Evolutionary conservation across 2,797 vertebrate genomes (phyloP).

Genomic region (Pteronotus mesoamericanus): DNA sequence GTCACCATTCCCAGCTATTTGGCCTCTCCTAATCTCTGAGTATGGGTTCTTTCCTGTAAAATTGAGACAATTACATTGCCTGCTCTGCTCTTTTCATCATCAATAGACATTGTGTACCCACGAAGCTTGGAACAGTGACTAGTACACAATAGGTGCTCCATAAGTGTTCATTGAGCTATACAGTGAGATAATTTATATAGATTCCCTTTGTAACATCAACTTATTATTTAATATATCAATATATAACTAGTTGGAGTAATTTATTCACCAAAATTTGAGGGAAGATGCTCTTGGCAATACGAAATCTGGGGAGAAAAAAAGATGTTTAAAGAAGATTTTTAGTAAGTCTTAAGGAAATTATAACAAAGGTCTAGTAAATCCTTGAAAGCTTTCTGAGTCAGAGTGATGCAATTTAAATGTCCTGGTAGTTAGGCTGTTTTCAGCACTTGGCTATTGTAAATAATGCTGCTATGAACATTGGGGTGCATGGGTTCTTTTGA

Average conservation of each 20-base stretch:
- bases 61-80: neutral
- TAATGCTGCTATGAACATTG: too few relatives aligned
- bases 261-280: neutral
- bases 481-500: too few relatives aligned
- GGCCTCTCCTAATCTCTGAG: neutral
- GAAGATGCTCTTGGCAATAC: neutral
- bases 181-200: neutral
- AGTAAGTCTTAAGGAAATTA: conserved; percentile 25
- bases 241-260: neutral
- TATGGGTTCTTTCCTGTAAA: neutral
- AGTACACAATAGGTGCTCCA: neutral
- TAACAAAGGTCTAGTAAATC: conserved; percentile 7
- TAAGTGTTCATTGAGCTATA: neutral
- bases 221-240: neutral
- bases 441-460: too few relatives aligned
- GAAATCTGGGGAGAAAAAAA: neutral
- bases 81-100: neutral
- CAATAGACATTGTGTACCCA: neutral
- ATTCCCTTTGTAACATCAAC: neutral
- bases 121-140: neutral
- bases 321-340: neutral
- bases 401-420: neutral
- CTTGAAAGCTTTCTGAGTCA: conserved; percentile 29
- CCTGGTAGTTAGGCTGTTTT: too few relatives aligned
- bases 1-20: neutral